These are phyloP conservation scores for Noctua comes DNA, from an alignment of 2,888 invertebrate species.

Conservation along the genomic window DNA sequence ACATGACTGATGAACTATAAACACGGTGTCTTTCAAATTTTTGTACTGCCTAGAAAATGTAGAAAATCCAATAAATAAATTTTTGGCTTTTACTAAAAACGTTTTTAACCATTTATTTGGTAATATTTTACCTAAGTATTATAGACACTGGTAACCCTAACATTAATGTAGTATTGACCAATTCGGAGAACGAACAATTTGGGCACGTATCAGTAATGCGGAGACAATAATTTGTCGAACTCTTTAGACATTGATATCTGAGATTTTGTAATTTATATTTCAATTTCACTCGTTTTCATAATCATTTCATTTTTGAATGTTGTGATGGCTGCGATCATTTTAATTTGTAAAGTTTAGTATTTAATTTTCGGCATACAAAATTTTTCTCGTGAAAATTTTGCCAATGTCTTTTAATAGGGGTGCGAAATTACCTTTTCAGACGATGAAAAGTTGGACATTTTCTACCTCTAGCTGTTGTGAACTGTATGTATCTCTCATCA, in stretches of 20 bases:
- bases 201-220: slow-evolving; percentile 63
- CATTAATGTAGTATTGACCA: slow-evolving; percentile 65
- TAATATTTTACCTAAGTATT: slow-evolving; percentile 65
- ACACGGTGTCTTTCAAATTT: slow-evolving; percentile 74
- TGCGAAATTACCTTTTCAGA: slow-evolving; percentile 83
- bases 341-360: slow-evolving; percentile 40
- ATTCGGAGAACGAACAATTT: slow-evolving; percentile 62
- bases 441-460: slow-evolving; percentile 83
- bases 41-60: slow-evolving; percentile 54
- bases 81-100: slow-evolving; percentile 63
- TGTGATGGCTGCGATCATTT: slow-evolving; percentile 46
- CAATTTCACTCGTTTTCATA: slow-evolving; percentile 39
- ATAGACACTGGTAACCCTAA: slow-evolving; percentile 50
- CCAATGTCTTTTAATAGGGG: slow-evolving; percentile 77
- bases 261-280: slow-evolving; percentile 52
- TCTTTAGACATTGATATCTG: slow-evolving; percentile 58
- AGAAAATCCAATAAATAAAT: slow-evolving; percentile 41
- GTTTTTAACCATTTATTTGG: slow-evolving; percentile 61
- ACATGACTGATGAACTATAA: slow-evolving; percentile 76
- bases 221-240: slow-evolving; percentile 70
- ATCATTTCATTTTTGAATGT: slow-evolving; percentile 48
- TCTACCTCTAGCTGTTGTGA: slow-evolving; percentile 71
- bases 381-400: slow-evolving; percentile 86
- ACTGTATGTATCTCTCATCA: slow-evolving; percentile 59
- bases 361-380: slow-evolving; percentile 81